phyloP scores from a whole-genome alignment of 53 echinoderm and acorn worm genomes.

The Antedon mediterranea region DNA sequence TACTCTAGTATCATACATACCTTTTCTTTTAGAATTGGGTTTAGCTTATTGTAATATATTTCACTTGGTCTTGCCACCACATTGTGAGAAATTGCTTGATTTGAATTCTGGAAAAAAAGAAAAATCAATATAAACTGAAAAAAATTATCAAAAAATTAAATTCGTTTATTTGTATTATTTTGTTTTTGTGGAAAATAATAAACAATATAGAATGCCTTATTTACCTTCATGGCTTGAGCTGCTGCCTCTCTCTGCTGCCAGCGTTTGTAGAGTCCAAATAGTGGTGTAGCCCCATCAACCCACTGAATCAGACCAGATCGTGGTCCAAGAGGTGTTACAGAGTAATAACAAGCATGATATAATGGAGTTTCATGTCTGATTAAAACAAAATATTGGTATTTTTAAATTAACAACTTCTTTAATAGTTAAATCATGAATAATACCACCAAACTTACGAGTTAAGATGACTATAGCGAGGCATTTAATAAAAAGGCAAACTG shows the following conservation, averaged over 20 bases:
- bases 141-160: too few species aligned
- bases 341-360: constrained; percentile 89
- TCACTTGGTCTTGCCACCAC: constrained; percentile 77
- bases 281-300: constrained; percentile 84
- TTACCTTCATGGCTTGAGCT: constrained; percentile 55
- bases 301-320: constrained; percentile 90
- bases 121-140: too few species aligned
- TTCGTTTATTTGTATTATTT: too few species aligned
- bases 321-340: constrained; percentile 90
- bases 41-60: constrained; percentile 88
- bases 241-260: constrained; percentile 94
- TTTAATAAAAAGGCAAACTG: too few species aligned
- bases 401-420: too few species aligned
- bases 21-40: constrained; percentile 69
- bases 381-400: background rate
- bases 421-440: too few species aligned
- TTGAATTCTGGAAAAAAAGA: background rate
- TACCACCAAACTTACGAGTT: too few species aligned
- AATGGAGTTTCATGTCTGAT: constrained; percentile 72
- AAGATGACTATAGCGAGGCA: too few species aligned
- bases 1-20: too few species aligned
- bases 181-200: too few species aligned
- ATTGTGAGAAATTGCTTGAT: background rate
- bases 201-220: too few species aligned
- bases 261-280: constrained; percentile 92